A percentile compares a stretch with the other conserved stretches of the same genome.
Evolutionary conservation across 2,113 vertebrate species (phyloP).

Genomic region (Silurus asotus): DNA sequence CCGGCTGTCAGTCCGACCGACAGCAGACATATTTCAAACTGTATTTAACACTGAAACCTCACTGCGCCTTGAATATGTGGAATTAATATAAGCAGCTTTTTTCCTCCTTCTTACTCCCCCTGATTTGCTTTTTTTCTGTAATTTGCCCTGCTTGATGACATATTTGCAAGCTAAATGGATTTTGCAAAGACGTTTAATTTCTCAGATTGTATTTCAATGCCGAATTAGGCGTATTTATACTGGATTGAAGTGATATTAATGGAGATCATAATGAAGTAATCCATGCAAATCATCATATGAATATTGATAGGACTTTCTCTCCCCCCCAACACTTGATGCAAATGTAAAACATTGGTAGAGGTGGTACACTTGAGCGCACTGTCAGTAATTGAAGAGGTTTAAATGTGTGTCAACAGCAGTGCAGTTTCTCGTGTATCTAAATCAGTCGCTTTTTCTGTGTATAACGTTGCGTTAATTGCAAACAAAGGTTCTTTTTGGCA

Average conservation of each 20-base stretch:
- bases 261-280: conserved; percentile 52
- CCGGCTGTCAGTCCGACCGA: conserved; percentile 6
- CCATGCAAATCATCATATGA: conserved; percentile 68
- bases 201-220: conserved; percentile 39
- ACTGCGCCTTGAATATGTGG: background rate
- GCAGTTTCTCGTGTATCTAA: background rate
- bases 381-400: conserved; percentile 48
- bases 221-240: conserved; percentile 49
- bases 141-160: conserved; percentile 52
- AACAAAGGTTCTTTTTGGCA: background rate
- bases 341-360: conserved; percentile 68
- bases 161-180: conserved; percentile 49
- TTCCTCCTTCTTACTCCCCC: background rate
- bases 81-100: conserved; percentile 28
- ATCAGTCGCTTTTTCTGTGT: background rate
- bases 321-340: conserved; percentile 60
- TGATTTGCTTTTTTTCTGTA: conserved; percentile 25
- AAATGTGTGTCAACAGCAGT: conserved; percentile 40
- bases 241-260: conserved; percentile 57
- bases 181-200: conserved; percentile 41
- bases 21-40: conserved; percentile 2
- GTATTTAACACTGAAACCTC: background rate
- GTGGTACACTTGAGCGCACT: conserved; percentile 52
- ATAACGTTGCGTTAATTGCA: background rate
- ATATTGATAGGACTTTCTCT: conserved; percentile 73